Conservation (phyloP, 2,113 vertebrate genomes). For the Amia ocellicauda region DNA sequence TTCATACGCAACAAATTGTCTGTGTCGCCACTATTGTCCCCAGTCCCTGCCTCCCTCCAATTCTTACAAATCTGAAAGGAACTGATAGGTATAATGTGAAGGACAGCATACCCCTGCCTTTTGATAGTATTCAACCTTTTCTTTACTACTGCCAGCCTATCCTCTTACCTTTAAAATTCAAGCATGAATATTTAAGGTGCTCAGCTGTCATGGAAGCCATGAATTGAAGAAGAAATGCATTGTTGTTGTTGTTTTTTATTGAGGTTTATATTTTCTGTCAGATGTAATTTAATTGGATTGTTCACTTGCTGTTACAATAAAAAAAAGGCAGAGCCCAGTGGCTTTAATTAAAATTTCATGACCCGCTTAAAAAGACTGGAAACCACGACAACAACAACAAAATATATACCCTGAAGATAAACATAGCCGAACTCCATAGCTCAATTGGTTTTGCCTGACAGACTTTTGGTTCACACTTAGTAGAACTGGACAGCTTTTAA, state of each 20-base stretch:
- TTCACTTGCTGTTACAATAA: neutral
- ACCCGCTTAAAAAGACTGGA: constrained; percentile 6
- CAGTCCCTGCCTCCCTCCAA: neutral
- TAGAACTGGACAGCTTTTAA: too few species aligned
- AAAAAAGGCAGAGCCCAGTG: constrained; percentile 7
- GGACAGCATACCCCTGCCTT: neutral
- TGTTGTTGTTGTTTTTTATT: neutral
- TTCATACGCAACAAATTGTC: constrained; percentile 9
- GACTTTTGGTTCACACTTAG: too few species aligned
- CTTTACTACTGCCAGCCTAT: neutral
- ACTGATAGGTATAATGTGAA: neutral
- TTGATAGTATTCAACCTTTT: neutral
- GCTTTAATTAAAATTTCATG: constrained; percentile 15
- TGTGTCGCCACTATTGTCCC: constrained; percentile 6
- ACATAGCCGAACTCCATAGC: too few species aligned
- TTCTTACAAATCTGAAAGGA: constrained; percentile 4
- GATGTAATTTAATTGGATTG: constrained; percentile 11
- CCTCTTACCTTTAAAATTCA: too few species aligned
- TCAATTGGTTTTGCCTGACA: too few species aligned
- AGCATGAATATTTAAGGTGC: neutral
- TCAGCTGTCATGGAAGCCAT: neutral
- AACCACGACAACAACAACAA: neutral
- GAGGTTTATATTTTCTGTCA: neutral
- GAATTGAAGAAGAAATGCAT: neutral
- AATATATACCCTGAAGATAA: neutral